Base-by-base conservation (phyloP, 2,113 vertebrate genomes). In the Pseudolaguvia tuberculata region DNA sequence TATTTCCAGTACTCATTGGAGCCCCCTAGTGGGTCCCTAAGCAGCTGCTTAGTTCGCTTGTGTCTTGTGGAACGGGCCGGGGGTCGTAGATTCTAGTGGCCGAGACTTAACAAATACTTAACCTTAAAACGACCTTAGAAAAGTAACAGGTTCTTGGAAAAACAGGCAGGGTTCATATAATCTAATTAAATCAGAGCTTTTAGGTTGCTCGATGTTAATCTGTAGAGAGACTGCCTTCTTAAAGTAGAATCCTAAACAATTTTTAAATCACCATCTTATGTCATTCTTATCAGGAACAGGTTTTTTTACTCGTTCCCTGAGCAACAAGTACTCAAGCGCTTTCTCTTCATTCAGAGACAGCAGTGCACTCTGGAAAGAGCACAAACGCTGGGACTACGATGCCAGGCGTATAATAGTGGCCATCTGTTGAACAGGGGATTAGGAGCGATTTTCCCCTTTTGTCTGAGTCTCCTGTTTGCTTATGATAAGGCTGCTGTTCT, bases 341-440 rank as follows among this genome's bases (percentile, higher is more conserved):
- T 82, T 10, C 78, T 82, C 79, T 80, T 27, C 55, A 85, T 84
- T 82, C 78, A 75, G 81, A 81, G 84, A 84, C 68, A 25, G 72
- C 84, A 83, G 74, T 63, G 80, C 77, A 42, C 72, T 57, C 57
- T 63, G 79, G 84, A 73, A 86, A 86, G 84, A 80, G 78, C 79
- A 84, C 11, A 39, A 68, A 62, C 66, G n/a, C n/a, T 39, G 79
- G 78, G 84, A 84, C 85, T 82, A 82, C 78, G 74, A 77, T 86
- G 84, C 81, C 72, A 81, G 84, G 86, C 77, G 23, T 73, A 82
- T 83, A 86, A 85, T 84, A 84, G 81, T 67, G 82, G 53, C 78
- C 83, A 83, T 83, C 83, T 91, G 87, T 90, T 88, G 85, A 86
- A 86, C 82, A 82, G 85, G 80, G 88, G 88, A 90, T 90, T 88